A percentile compares a stretch with the other conserved stretches of the same genome.
Evolutionary conservation across 2,888 invertebrate genomes (phyloP).

Genomic region (Tetragonisca angustula): DNA sequence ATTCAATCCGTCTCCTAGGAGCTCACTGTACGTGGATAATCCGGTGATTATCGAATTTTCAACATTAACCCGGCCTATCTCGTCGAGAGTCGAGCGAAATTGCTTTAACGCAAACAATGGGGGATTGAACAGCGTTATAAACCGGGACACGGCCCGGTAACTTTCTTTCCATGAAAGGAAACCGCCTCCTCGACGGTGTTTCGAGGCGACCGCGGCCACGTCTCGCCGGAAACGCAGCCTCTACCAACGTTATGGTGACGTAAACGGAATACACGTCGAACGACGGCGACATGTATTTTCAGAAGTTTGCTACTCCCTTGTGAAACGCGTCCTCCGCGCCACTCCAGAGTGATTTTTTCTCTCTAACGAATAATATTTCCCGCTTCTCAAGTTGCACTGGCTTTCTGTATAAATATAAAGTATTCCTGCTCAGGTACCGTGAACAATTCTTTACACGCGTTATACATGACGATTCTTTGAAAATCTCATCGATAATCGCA

Average conservation of each 20-base stretch:
- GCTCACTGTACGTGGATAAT: neutral
- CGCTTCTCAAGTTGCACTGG: no score
- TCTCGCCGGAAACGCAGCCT: neutral
- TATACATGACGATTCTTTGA: no score
- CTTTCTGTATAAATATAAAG: no score
- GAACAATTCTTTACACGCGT: no score
- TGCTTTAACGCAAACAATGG: constrained; percentile 3
- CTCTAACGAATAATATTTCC: no score
- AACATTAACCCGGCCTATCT: constrained; percentile 1
- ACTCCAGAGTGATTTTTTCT: neutral
- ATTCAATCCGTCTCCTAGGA: neutral
- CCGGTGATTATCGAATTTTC: constrained; percentile 18
- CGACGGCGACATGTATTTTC: constrained; percentile 21
- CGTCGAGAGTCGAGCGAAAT: neutral
- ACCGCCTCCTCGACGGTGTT: constrained; percentile 3
- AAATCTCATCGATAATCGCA: no score
- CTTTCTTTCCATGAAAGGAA: constrained; percentile 3
- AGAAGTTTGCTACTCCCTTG: neutral
- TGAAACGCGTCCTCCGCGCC: neutral
- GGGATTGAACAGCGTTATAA: neutral
- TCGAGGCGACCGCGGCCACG: neutral
- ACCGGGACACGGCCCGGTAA: neutral
- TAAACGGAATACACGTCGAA: constrained; percentile 18
- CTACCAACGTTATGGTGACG: neutral
- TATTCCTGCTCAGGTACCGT: no score